Evolutionary conservation across 2,797 vertebrate genomes (phyloP).

Genomic region (Linurgus olivaceus): DNA sequence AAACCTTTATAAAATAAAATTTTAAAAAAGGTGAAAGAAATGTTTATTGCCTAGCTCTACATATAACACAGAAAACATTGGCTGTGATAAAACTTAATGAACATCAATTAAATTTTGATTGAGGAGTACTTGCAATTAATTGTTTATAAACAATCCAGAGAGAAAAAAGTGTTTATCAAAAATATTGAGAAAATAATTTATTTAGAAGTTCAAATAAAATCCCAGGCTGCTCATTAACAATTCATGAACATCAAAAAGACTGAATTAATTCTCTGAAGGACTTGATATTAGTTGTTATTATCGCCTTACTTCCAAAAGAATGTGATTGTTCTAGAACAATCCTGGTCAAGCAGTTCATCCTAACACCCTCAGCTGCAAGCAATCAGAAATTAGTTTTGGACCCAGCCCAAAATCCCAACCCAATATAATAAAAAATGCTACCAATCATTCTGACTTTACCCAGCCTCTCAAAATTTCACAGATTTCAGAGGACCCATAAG

Average conservation of each 20-base stretch:
- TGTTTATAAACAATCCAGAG: slow-evolving; percentile 46
- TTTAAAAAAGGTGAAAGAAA: not conserved
- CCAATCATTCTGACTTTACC: not conserved
- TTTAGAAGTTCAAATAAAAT: slow-evolving; percentile 53
- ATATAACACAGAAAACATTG: not conserved
- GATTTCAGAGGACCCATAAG: not conserved
- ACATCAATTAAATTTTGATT: not conserved
- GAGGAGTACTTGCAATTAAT: slow-evolving; percentile 25
- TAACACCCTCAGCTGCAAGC: slow-evolving; percentile 42
- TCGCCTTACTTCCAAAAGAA: slow-evolving; percentile 26
- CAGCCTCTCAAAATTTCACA: not conserved
- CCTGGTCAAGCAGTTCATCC: slow-evolving; percentile 32
- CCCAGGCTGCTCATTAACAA: slow-evolving; percentile 4
- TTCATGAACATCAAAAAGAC: slow-evolving; percentile 12
- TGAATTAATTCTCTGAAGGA: slow-evolving; percentile 20
- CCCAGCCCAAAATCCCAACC: slow-evolving; percentile 16
- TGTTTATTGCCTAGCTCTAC: not conserved
- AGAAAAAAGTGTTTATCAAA: slow-evolving; percentile 15
- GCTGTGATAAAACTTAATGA: not conserved
- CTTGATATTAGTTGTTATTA: slow-evolving; percentile 36
- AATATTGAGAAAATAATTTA: slow-evolving; percentile 38
- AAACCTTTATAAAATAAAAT: not conserved
- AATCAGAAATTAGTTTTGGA: slow-evolving; percentile 20
- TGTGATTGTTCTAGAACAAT: not conserved
- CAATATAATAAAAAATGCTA: not conserved